Evolutionary conservation across 2,888 invertebrate genomes (phyloP).

Genomic region (Diploptera punctata): DNA sequence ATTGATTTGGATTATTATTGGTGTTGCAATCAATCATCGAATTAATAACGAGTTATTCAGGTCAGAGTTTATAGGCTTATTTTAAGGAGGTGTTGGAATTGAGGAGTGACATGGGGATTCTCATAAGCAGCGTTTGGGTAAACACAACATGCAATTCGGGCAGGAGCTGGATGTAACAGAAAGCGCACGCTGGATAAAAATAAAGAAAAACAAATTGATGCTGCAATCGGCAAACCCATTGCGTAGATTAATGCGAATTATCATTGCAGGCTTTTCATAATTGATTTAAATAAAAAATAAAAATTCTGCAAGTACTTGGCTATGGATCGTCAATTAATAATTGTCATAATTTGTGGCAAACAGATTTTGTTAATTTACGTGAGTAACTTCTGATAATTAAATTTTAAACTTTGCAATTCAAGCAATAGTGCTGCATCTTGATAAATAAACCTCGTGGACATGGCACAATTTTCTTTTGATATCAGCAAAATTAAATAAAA

Average conservation of each 20-base stretch:
- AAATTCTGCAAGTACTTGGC: not conserved
- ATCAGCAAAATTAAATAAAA: too few species aligned
- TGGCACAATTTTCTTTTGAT: not conserved
- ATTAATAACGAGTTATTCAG: conserved; percentile 21
- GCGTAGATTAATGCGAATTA: conserved; percentile 25
- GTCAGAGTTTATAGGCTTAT: conserved; percentile 21
- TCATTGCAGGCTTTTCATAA: conserved; percentile 15
- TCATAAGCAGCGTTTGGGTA: conserved; percentile 2
- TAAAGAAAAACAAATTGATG: conserved; percentile 1
- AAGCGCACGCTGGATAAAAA: conserved; percentile 18
- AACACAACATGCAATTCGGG: conserved; percentile 3
- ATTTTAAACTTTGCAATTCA: not conserved
- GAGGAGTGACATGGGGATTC: not conserved
- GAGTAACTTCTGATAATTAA: not conserved
- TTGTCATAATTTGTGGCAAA: not conserved
- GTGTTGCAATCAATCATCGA: conserved; percentile 27
- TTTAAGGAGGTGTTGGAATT: conserved; percentile 15
- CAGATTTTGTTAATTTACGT: not conserved
- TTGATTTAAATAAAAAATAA: not conserved
- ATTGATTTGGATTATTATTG: conserved; percentile 30
- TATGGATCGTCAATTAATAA: not conserved
- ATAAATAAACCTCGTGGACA: conserved; percentile 8
- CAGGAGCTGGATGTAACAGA: conserved; percentile 13
- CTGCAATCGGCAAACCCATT: conserved; percentile 26
- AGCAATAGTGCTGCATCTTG: not conserved